A percentile compares a stretch with the other conserved stretches of the same genome.
Evolutionary conservation across 2,888 invertebrate species (phyloP).

Genomic region (Amblyteles armatorius): DNA sequence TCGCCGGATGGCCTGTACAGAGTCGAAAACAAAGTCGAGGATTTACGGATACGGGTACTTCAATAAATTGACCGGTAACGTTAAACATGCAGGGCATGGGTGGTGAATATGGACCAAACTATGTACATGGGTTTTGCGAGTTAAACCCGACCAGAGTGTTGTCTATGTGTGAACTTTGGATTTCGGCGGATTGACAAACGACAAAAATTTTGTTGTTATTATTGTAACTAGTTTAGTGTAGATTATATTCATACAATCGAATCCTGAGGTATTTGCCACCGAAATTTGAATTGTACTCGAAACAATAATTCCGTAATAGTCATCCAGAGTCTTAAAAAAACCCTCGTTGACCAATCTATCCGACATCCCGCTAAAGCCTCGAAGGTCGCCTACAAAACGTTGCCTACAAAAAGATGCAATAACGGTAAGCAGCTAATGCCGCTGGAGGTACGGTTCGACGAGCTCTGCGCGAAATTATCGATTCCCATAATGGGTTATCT

Average conservation of each 20-base stretch:
- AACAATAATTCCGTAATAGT: too few relatives aligned
- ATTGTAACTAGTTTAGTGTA: neutral
- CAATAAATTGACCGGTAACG: neutral
- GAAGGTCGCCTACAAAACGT: neutral
- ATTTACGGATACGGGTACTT: slow-evolving; percentile 2
- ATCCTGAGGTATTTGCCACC: too few relatives aligned
- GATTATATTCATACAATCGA: neutral
- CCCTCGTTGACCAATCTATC: too few relatives aligned
- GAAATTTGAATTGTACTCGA: too few relatives aligned
- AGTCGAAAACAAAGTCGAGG: slow-evolving; percentile 7
- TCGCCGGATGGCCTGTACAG: neutral
- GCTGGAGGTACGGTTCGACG: neutral
- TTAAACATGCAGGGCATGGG: too few relatives aligned
- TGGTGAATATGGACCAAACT: neutral
- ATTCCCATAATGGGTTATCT: slow-evolving; percentile 57
- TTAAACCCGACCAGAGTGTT: neutral
- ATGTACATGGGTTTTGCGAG: neutral
- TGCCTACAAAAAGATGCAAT: neutral
- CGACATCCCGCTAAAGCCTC: too few relatives aligned
- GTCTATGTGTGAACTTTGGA: neutral
- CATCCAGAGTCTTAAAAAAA: too few relatives aligned
- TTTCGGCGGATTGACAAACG: neutral
- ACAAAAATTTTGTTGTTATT: neutral
- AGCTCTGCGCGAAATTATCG: slow-evolving; percentile 60
- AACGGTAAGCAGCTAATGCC: neutral